phyloP scores from a whole-genome alignment of 2,113 vertebrate genomes.

The Ceratotherium simum region DNA sequence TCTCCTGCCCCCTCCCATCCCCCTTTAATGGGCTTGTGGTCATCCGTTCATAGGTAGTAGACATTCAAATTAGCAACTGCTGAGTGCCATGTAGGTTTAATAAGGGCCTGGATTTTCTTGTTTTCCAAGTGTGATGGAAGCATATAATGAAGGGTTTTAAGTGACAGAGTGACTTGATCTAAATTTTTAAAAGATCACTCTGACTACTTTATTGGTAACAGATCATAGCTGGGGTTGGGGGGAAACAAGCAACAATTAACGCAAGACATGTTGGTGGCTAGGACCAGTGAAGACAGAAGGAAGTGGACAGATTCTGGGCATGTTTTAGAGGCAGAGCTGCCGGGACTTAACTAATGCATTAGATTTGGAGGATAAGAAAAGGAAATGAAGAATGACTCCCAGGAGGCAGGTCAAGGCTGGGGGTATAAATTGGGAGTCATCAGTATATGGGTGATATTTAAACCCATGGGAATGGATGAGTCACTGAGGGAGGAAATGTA shows the following conservation, averaged over 20 bases:
- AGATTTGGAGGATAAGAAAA: not conserved
- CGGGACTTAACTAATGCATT: not conserved
- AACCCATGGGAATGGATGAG: not conserved
- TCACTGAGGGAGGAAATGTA: not conserved
- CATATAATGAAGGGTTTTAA: conserved; percentile 14
- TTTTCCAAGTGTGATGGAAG: not conserved
- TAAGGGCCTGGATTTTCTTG: not conserved
- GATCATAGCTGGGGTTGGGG: not conserved
- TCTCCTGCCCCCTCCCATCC: not conserved
- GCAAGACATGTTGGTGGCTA: not conserved
- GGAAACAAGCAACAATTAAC: not conserved
- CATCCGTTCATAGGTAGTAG: not conserved
- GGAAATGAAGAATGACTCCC: not conserved
- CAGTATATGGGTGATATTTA: not conserved
- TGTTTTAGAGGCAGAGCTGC: not conserved
- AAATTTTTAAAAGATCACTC: not conserved
- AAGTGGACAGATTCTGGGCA: conserved; percentile 33
- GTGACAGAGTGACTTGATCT: not conserved
- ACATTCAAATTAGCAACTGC: not conserved
- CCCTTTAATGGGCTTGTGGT: not conserved
- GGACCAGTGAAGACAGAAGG: not conserved
- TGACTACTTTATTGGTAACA: conserved; percentile 11
- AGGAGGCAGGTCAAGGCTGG: not conserved
- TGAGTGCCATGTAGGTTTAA: not conserved
- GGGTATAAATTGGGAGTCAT: not conserved